These are phyloP conservation scores for Holotrichia oblita DNA, from an alignment of 1,140 invertebrate genomes.

Conservation along the genomic window DNA sequence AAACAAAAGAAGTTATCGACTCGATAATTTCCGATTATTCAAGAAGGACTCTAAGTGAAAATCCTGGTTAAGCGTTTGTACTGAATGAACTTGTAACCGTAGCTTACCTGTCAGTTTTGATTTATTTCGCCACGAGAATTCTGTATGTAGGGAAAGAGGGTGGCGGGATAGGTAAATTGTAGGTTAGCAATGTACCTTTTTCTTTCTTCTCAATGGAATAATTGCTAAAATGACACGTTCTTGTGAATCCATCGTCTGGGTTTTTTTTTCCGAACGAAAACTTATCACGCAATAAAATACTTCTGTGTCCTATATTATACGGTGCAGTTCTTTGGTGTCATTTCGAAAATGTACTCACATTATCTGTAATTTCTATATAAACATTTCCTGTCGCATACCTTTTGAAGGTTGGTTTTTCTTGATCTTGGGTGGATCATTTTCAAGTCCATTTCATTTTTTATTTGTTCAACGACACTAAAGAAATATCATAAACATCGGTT, in stretches of 20 bases:
- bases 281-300: conserved; percentile 35
- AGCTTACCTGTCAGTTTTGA: conserved; percentile 24
- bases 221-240: conserved; percentile 32
- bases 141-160: not conserved
- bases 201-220: not conserved
- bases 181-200: not conserved
- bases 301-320: conserved; percentile 1
- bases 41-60: conserved; percentile 7
- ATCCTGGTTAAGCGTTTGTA: conserved; percentile 9
- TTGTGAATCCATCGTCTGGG: conserved; percentile 6
- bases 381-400: conserved; percentile 23
- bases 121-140: conserved; percentile 2
- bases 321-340: not conserved
- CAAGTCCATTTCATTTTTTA: not conserved
- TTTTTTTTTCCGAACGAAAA: conserved; percentile 1
- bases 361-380: conserved; percentile 25
- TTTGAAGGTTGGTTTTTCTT: not conserved
- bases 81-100: conserved; percentile 28
- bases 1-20: not conserved
- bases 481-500: not conserved
- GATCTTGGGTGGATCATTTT: not conserved
- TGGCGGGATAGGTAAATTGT: conserved; percentile 14
- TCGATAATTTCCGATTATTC: conserved; percentile 8
- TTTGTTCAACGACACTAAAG: not conserved
- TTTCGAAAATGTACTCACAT: conserved; percentile 27